These are phyloP conservation scores for Rousettus leschenaultii DNA, from an alignment of 2,113 vertebrate species.

Conservation along the genomic window DNA sequence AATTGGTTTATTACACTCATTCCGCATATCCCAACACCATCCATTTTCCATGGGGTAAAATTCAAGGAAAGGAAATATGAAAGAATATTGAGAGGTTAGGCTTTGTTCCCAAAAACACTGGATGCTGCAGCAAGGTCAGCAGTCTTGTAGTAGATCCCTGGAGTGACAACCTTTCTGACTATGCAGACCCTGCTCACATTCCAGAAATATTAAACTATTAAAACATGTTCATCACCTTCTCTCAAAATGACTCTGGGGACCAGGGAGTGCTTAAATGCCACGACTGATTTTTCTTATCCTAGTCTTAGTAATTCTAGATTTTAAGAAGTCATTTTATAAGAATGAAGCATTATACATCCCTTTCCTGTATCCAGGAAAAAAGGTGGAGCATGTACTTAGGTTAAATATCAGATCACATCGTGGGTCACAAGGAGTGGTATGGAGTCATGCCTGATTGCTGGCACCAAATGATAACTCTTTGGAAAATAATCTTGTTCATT, in stretches of 20 bases:
- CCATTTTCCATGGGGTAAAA: neutral
- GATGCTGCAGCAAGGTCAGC: neutral
- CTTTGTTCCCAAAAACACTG: neutral
- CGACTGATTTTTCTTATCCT: neutral
- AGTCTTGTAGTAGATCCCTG: neutral
- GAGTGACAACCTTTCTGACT: neutral
- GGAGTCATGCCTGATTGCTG: neutral
- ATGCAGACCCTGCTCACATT: neutral
- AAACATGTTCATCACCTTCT: neutral
- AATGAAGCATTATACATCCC: slow-evolving; percentile 19
- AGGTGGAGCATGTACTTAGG: slow-evolving; percentile 2
- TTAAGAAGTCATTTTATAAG: slow-evolving; percentile 10
- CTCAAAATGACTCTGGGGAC: neutral
- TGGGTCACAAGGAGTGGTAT: neutral
- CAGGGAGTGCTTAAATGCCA: neutral
- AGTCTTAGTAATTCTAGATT: neutral
- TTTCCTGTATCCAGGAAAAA: neutral
- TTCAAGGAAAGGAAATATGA: neutral
- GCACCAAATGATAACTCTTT: neutral
- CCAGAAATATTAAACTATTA: neutral
- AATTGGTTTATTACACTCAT: neutral
- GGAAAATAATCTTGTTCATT: neutral
- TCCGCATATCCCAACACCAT: neutral
- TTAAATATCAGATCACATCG: slow-evolving; percentile 36
- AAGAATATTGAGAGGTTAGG: neutral